Percentiles rank a stretch among this genome's conserved stretches.
Conservation (phyloP, 1,140 invertebrate species). For the Drosophila repleta region DNA sequence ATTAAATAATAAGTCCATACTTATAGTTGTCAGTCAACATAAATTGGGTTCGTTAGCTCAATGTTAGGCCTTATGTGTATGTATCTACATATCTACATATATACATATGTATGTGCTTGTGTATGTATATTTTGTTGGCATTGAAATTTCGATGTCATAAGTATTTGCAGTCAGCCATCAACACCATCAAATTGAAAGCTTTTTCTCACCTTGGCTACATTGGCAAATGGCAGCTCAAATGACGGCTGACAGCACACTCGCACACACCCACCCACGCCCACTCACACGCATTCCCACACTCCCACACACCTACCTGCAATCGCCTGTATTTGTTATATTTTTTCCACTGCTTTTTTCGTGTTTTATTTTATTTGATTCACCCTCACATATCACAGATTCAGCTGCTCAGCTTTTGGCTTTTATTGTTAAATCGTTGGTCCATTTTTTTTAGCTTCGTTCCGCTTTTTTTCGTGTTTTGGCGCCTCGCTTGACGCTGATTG, state of each 20-base stretch:
- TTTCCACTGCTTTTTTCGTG: not conserved
- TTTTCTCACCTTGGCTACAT: slow-evolving; percentile 36
- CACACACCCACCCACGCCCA: not conserved
- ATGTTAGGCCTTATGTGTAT: not conserved
- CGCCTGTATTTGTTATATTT: slow-evolving; percentile 25
- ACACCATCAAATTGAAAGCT: slow-evolving; percentile 32
- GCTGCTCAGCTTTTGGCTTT: slow-evolving; percentile 35
- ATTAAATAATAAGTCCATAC: slow-evolving; percentile 39
- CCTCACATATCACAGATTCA: slow-evolving; percentile 55
- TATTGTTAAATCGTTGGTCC: slow-evolving; percentile 43
- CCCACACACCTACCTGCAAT: not conserved
- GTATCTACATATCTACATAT: not conserved
- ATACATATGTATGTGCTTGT: not conserved
- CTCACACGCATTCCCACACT: not conserved
- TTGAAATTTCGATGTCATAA: slow-evolving; percentile 32
- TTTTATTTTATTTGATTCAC: slow-evolving; percentile 72
- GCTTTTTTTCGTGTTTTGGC: slow-evolving; percentile 38
- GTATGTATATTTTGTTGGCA: slow-evolving; percentile 3
- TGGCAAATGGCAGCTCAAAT: slow-evolving; percentile 48
- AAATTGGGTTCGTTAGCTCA: slow-evolving; percentile 34
- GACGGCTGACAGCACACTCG: slow-evolving; percentile 33
- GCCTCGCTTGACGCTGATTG: slow-evolving; percentile 72
- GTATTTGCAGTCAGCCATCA: slow-evolving; percentile 28
- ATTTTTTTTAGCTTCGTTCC: slow-evolving; percentile 7
- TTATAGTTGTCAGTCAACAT: slow-evolving; percentile 24